These are phyloP conservation scores for Gila orcuttii DNA, from an alignment of 2,113 vertebrate species.

Conservation along the genomic window DNA sequence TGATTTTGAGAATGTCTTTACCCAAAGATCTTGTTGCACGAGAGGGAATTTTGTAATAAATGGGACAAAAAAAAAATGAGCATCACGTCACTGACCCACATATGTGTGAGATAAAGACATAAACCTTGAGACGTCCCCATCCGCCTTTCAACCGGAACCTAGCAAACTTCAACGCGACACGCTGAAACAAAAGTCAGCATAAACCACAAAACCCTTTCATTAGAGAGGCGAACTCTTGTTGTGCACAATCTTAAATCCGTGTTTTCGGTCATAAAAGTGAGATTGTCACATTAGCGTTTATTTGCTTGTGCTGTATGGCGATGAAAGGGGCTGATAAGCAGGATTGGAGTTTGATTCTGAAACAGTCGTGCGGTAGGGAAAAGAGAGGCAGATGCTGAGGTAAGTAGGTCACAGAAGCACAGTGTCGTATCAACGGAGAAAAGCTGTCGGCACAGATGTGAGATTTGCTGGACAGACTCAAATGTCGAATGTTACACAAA, in stretches of 20 bases:
- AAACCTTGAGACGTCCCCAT: not conserved
- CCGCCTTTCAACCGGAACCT: not conserved
- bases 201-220: slow-evolving; percentile 29
- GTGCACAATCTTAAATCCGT: slow-evolving; percentile 10
- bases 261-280: slow-evolving; percentile 5
- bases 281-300: slow-evolving; percentile 2
- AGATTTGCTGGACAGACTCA: slow-evolving; percentile 35
- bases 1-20: not conserved
- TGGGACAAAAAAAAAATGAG: not conserved
- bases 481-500: slow-evolving; percentile 53
- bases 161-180: not conserved
- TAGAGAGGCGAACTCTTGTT: not conserved
- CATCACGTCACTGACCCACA: not conserved
- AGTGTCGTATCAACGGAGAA: slow-evolving; percentile 46
- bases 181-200: not conserved
- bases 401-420: slow-evolving; percentile 65
- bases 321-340: slow-evolving; percentile 30
- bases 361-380: not conserved
- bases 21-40: not conserved
- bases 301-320: slow-evolving; percentile 11
- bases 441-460: slow-evolving; percentile 54
- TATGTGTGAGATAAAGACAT: not conserved
- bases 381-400: slow-evolving; percentile 55
- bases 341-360: slow-evolving; percentile 34
- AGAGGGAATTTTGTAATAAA: not conserved